phyloP scores from a whole-genome alignment of 2,888 invertebrate species.

The Spodoptera exigua region DNA sequence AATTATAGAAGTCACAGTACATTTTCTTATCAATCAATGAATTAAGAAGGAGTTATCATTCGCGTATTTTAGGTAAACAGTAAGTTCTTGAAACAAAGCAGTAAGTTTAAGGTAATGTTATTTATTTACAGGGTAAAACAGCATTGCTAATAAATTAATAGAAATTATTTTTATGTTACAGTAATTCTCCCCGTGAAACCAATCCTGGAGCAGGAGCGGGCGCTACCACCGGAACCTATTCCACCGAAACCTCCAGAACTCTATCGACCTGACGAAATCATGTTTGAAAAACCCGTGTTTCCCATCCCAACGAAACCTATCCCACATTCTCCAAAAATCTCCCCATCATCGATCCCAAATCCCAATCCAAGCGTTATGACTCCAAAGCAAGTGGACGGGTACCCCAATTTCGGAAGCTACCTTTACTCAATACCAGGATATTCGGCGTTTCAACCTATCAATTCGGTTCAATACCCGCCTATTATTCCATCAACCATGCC shows the following conservation, averaged over 20 bases:
- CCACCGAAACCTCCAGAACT: constrained; percentile 72
- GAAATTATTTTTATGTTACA: constrained; percentile 13
- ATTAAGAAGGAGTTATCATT: no score
- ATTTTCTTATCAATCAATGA: constrained; percentile 33
- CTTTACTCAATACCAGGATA: constrained; percentile 84
- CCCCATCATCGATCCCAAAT: constrained; percentile 86
- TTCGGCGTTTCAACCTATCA: constrained; percentile 82
- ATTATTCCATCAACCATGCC: constrained; percentile 66
- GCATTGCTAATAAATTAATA: constrained; percentile 13
- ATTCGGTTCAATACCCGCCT: constrained; percentile 58
- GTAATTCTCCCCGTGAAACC: constrained; percentile 51
- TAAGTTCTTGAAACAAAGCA: constrained; percentile 48
- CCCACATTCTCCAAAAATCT: constrained; percentile 82
- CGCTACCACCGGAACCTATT: constrained; percentile 62
- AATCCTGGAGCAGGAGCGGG: constrained; percentile 63
- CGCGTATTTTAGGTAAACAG: neutral
- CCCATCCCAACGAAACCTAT: constrained; percentile 72
- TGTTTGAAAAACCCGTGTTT: constrained; percentile 75
- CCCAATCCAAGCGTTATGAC: constrained; percentile 82
- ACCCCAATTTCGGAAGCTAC: constrained; percentile 79
- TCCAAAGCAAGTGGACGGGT: constrained; percentile 77
- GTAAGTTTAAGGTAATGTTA: neutral
- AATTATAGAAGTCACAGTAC: no score
- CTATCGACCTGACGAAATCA: constrained; percentile 66
- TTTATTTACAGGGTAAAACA: neutral